These are phyloP conservation scores for Elysia chlorotica DNA, from an alignment of 1,140 invertebrate species.

Conservation along the genomic window DNA sequence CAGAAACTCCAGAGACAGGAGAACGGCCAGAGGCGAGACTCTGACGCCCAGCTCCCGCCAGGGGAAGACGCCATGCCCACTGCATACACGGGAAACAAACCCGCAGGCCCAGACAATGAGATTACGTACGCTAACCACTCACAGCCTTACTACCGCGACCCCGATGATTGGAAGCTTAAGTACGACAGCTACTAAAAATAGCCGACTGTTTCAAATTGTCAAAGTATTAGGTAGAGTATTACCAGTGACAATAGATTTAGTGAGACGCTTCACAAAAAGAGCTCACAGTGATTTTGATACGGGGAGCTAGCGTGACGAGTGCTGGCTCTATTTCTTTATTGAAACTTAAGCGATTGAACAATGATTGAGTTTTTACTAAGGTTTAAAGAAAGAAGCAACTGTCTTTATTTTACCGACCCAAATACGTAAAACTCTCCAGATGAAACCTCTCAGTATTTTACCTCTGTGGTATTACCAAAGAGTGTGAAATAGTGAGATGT, in stretches of 20 bases:
- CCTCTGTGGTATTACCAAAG: too few species aligned
- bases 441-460: too few species aligned
- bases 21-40: background rate
- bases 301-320: background rate
- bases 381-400: too few species aligned
- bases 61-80: too few species aligned
- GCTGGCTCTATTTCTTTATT: too few species aligned
- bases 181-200: background rate
- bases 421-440: too few species aligned
- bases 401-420: too few species aligned
- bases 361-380: too few species aligned
- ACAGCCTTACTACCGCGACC: background rate
- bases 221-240: background rate
- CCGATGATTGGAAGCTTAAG: background rate
- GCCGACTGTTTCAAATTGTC: background rate
- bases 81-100: background rate
- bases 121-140: constrained; percentile 21
- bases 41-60: background rate
- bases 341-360: too few species aligned
- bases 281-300: background rate
- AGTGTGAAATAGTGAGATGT: too few species aligned
- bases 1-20: background rate
- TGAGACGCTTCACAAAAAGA: background rate
- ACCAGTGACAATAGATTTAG: background rate
- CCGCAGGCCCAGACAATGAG: background rate